Evolutionary conservation across 2,888 invertebrate species (phyloP).

Genomic region (Stratiomys singularior): DNA sequence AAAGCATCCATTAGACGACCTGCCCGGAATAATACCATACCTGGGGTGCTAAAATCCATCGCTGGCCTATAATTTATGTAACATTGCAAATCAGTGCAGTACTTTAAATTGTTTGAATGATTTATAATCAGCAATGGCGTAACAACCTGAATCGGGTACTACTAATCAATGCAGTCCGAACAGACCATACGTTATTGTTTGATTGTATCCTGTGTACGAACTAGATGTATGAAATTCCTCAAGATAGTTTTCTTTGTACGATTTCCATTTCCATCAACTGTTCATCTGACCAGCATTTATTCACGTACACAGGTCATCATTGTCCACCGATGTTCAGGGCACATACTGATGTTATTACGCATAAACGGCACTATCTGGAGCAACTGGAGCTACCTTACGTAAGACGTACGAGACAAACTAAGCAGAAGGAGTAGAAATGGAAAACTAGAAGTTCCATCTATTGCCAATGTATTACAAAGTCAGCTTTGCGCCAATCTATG

Average conservation of each 20-base stretch:
- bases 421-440: not conserved
- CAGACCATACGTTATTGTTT: too few species aligned
- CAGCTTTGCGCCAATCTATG: not conserved
- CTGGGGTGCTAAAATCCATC: too few species aligned
- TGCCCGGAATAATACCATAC: too few species aligned
- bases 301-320: constrained; percentile 4
- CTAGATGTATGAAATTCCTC: not conserved
- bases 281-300: not conserved
- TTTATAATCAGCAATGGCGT: too few species aligned
- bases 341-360: constrained; percentile 21
- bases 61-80: too few species aligned
- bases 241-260: not conserved
- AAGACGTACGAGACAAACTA: not conserved
- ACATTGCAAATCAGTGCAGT: too few species aligned
- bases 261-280: not conserved
- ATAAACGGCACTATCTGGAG: constrained; percentile 26
- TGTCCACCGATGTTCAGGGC: not conserved
- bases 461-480: constrained; percentile 12
- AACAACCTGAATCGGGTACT: too few species aligned
- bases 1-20: too few species aligned
- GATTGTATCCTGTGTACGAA: too few species aligned
- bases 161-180: too few species aligned
- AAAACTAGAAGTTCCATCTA: constrained; percentile 10
- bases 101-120: too few species aligned
- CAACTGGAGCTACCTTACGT: constrained; percentile 26